These are phyloP conservation scores for Brachyptera putata DNA, from an alignment of 2,888 invertebrate genomes.

Conservation along the genomic window DNA sequence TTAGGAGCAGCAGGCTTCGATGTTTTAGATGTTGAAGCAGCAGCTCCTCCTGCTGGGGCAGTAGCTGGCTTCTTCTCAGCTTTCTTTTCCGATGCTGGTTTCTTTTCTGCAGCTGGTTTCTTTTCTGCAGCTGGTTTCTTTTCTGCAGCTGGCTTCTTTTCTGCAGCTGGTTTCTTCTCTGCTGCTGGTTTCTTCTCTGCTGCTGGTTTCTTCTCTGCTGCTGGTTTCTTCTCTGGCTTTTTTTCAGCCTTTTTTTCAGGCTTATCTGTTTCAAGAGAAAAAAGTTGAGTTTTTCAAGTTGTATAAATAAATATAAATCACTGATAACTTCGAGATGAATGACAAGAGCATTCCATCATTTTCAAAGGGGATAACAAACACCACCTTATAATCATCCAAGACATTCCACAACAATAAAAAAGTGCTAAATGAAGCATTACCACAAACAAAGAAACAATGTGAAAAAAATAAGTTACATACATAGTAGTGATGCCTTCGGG, in stretches of 20 bases:
- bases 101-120: slow-evolving; percentile 40
- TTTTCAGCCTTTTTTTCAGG: slow-evolving; percentile 31
- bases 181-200: slow-evolving; percentile 35
- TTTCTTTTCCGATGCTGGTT: slow-evolving; percentile 36
- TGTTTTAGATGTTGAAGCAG: slow-evolving; percentile 24
- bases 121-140: slow-evolving; percentile 32
- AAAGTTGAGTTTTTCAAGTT: too few species aligned
- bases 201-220: slow-evolving; percentile 40
- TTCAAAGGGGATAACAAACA: too few species aligned
- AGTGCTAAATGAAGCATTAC: too few species aligned
- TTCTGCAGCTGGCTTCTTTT: slow-evolving; percentile 30
- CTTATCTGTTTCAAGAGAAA: slow-evolving; percentile 31
- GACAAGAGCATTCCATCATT: too few species aligned
- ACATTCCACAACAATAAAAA: too few species aligned
- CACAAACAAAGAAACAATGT: too few species aligned
- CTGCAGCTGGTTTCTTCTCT: slow-evolving; percentile 44
- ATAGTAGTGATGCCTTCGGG: too few species aligned
- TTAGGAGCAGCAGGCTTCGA: slow-evolving; percentile 26
- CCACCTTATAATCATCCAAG: too few species aligned
- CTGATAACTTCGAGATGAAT: too few species aligned
- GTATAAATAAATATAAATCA: too few species aligned
- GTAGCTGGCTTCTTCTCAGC: slow-evolving; percentile 45
- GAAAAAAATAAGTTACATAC: too few species aligned
- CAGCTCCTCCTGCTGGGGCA: slow-evolving; percentile 41
- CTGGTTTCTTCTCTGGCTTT: slow-evolving; percentile 40